Percentiles rank a stretch among this genome's conserved stretches.
Evolutionary conservation across 2,113 vertebrate genomes (phyloP).

Genomic region (Psephotus haematonotus): DNA sequence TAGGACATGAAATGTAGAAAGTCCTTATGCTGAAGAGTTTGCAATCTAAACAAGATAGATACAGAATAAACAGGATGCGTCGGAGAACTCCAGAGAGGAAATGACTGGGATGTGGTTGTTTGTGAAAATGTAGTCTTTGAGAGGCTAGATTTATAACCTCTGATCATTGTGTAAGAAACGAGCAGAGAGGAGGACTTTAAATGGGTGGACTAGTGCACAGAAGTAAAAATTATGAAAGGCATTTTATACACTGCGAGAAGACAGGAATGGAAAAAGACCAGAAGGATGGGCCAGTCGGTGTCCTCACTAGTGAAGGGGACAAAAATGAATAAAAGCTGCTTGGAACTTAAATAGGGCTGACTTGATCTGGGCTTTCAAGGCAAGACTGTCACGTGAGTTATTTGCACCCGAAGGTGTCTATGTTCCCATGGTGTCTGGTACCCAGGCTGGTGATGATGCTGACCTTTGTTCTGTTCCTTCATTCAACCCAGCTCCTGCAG

Average conservation of each 20-base stretch:
- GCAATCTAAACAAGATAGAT: conserved; percentile 22
- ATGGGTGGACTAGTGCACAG: not conserved
- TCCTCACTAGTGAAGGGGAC: not conserved
- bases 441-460: not conserved
- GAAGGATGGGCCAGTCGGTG: not conserved
- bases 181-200: not conserved
- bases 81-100: conserved; percentile 18
- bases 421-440: not conserved
- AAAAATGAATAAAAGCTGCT: not conserved
- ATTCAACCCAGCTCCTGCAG: not conserved
- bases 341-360: not conserved
- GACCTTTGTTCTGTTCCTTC: not conserved
- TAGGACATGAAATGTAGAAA: not conserved
- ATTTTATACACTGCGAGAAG: not conserved
- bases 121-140: not conserved
- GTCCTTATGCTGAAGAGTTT: conserved; percentile 19
- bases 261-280: not conserved
- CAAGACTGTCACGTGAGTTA: not conserved
- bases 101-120: conserved; percentile 13
- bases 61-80: conserved; percentile 38
- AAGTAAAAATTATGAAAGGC: not conserved
- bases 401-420: not conserved
- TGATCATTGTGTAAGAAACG: not conserved
- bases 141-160: not conserved
- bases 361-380: not conserved